Percentiles rank a stretch among this genome's conserved stretches.
These are phyloP conservation scores for Onychomys torridus DNA, from an alignment of 2,797 vertebrate genomes.

Conservation along the genomic window DNA sequence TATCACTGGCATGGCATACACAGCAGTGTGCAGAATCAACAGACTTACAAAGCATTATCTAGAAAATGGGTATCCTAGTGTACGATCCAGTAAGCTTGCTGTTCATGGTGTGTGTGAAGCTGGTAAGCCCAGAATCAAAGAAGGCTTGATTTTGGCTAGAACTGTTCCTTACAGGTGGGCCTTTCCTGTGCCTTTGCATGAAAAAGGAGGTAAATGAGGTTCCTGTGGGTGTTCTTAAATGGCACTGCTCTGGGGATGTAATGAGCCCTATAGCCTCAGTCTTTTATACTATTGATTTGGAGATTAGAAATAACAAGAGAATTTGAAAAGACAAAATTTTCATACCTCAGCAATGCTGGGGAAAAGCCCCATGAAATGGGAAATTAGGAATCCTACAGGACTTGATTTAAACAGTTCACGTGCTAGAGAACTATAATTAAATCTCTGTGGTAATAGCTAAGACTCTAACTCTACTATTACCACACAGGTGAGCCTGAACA, in stretches of 20 bases:
- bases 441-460: too few relatives aligned
- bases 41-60: neutral
- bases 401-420: neutral
- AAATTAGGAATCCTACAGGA: accelerated
- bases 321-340: neutral
- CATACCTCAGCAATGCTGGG: neutral
- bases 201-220: neutral
- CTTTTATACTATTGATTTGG: neutral
- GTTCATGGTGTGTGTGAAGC: neutral
- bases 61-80: neutral
- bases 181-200: neutral
- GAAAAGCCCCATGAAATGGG: too few relatives aligned
- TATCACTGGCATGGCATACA: neutral
- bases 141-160: neutral
- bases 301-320: neutral
- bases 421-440: neutral
- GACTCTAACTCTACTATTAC: too few relatives aligned
- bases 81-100: neutral
- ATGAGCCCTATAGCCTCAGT: neutral
- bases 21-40: neutral
- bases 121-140: neutral
- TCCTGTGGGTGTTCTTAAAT: neutral
- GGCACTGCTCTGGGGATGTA: neutral
- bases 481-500: neutral
- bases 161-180: neutral